A percentile compares a stretch with the other conserved stretches of the same genome.
Conservation (phyloP, 2,888 invertebrate genomes). For the Sialis lutaria region DNA sequence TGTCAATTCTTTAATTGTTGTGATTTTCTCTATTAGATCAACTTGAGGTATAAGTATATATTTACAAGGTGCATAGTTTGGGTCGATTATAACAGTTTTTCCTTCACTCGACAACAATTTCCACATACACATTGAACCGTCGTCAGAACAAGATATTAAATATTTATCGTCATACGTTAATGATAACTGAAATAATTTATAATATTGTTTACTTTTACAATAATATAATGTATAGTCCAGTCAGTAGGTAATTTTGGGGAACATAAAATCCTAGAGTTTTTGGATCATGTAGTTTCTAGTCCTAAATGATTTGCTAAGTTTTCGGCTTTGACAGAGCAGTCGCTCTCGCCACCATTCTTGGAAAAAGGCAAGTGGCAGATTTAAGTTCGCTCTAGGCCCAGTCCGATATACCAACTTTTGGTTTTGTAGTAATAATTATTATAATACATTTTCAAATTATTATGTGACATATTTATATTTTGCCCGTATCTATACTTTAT, state of each 20-base stretch:
- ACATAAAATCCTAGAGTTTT: not conserved
- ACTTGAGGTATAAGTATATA: conserved; percentile 68
- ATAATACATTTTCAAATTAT: no score
- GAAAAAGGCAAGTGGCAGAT: no score
- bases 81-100: conserved; percentile 52
- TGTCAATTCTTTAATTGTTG: conserved; percentile 41
- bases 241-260: not conserved
- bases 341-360: no score
- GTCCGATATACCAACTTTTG: no score
- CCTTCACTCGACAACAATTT: conserved; percentile 55
- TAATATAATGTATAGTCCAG: no score
- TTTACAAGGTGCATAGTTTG: conserved; percentile 57
- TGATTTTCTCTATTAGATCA: conserved; percentile 65
- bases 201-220: not conserved
- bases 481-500: no score
- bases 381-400: no score
- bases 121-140: conserved; percentile 76
- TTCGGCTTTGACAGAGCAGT: no score
- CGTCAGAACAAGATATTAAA: conserved; percentile 55
- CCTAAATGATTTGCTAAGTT: no score
- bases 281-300: not conserved
- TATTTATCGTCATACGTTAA: conserved; percentile 65
- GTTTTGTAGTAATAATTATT: no score
- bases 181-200: conserved; percentile 29
- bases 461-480: no score